A percentile compares a stretch with the other conserved stretches of the same genome.
These are phyloP conservation scores for Dipodomys merriami DNA, from an alignment of 2,113 vertebrate species.

Conservation along the genomic window DNA sequence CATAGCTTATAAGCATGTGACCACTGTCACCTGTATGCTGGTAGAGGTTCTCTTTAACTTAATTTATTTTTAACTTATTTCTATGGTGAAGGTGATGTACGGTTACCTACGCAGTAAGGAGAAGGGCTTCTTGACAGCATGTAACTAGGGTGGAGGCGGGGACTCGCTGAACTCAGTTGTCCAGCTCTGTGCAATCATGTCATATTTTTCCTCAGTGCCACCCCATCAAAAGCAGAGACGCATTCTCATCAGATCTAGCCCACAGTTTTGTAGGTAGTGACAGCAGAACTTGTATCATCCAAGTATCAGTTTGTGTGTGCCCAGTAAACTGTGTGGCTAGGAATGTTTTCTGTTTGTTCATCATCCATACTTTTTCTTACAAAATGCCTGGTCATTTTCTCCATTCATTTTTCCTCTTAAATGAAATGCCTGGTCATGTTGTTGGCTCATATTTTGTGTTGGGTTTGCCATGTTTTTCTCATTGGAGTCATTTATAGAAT, in stretches of 20 bases:
- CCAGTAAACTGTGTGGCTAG: background rate
- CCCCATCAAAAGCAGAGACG: background rate
- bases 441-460: conserved; percentile 19
- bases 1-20: background rate
- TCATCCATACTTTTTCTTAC: background rate
- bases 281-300: background rate
- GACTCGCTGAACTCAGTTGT: background rate
- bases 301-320: background rate
- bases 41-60: no score
- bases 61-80: no score
- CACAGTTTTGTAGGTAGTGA: background rate
- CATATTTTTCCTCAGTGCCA: background rate
- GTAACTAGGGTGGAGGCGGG: background rate
- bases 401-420: no score
- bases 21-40: background rate
- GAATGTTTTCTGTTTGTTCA: background rate
- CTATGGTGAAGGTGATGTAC: no score
- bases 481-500: background rate
- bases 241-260: background rate
- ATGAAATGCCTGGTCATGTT: background rate
- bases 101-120: no score
- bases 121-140: background rate
- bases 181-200: background rate
- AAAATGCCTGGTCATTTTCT: no score
- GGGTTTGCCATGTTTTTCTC: background rate